A percentile compares a stretch with the other conserved stretches of the same genome.
phyloP scores from a whole-genome alignment of 2,797 vertebrate genomes.

The Epinephelus awoara region DNA sequence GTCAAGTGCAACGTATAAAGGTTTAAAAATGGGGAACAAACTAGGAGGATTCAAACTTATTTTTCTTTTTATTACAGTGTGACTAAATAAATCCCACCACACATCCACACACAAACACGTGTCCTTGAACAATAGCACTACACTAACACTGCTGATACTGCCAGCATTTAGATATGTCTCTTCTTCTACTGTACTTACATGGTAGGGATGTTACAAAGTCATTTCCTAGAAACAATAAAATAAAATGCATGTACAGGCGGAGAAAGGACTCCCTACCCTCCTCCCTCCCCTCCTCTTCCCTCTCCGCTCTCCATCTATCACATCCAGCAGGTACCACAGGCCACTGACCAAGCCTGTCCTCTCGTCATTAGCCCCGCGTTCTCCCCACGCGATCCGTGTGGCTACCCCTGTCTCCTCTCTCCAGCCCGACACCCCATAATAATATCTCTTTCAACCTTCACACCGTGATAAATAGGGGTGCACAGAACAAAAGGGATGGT shows the following conservation, averaged over 20 bases:
- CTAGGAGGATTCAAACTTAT: not conserved
- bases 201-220: conserved; percentile 41
- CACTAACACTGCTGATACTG: not conserved
- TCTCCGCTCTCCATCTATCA: conserved; percentile 99
- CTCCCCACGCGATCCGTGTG: conserved; percentile 99
- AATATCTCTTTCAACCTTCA: conserved; percentile 99
- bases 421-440: conserved; percentile 95
- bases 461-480: conserved; percentile 99
- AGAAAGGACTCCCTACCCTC: conserved; percentile 51
- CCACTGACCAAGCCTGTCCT: conserved; percentile 99
- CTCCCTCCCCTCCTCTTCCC: conserved; percentile 80
- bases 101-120: not conserved
- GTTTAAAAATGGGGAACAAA: not conserved
- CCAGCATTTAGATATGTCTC: not conserved
- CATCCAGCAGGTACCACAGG: conserved; percentile 94
- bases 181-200: not conserved
- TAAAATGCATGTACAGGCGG: conserved; percentile 57
- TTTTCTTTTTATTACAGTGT: not conserved
- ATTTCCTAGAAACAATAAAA: conserved; percentile 69
- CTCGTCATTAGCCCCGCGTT: conserved; percentile 98
- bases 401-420: conserved; percentile 99
- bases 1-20: not conserved
- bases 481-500: conserved; percentile 94
- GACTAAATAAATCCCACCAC: no score
- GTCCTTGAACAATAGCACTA: not conserved